Evolutionary conservation across 2,113 vertebrate genomes (phyloP), one percentile per base, ranked within the genome.

Genomic region (Megaceryle maxima): DNA sequence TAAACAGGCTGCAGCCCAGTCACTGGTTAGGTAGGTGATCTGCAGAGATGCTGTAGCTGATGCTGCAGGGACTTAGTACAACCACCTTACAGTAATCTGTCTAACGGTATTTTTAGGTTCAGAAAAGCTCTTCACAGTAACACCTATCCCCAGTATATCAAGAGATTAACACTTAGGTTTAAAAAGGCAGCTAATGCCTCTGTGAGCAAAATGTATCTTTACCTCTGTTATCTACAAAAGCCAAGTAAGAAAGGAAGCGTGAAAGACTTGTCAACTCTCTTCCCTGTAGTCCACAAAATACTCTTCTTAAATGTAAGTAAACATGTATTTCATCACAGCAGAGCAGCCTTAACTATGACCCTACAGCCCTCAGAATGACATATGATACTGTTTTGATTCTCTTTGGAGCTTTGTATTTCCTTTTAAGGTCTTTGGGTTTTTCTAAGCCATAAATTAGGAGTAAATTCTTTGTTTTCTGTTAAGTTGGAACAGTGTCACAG

Each of bases 161-260:
- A 62, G 91, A 95, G 84, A 82, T 91, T 60, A 96, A 31, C 91
- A 48, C 56, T 16, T 50, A 21, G 57, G 41, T 89, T 76, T 88
- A 83, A 59, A 88, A 96, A 92, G 66, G 81, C 83, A 87, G 80
- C 74, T 79, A 37, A 88, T 85, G 57, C 79, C 48, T 90, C 57
- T 53, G 9, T 20, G 88, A 96, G 76, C 63, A 79, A 96, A 55
- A 39, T 6, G 50, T 39, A 25, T 73, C 83, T 87, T 84, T 64
- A 68, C 87, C 33, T 84, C 48, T 48, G 43, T 84, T 87, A 93
- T 76, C 83, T 91, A 64, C 77, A 91, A 87, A 92, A 90, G 68
- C 60, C 64, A 53, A 53, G 73, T 76, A 64, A 73, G 83, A 69
- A 46, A 90, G 28, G 44, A 83, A 77, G 50, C 26, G 35, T 67